A percentile compares a stretch with the other conserved stretches of the same genome.
These are phyloP conservation scores for Branchellion lobata DNA, from an alignment of 2,888 invertebrate genomes.

Conservation along the genomic window DNA sequence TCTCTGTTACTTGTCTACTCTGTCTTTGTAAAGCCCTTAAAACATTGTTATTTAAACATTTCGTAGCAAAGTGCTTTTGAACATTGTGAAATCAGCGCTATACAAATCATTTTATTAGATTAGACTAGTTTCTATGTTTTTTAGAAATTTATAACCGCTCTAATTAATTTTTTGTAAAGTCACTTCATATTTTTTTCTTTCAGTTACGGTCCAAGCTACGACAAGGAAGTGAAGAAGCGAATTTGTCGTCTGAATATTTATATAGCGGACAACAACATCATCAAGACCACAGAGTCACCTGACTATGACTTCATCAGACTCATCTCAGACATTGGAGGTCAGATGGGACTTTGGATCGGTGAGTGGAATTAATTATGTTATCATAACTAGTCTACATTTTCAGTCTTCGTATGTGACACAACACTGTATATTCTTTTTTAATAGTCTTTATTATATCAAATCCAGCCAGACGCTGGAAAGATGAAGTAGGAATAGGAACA, in stretches of 20 bases:
- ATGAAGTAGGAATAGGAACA: too few relatives aligned
- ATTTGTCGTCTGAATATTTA: slow-evolving; percentile 52
- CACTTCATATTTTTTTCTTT: background rate
- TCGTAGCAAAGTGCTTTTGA: too few relatives aligned
- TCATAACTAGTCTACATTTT: too few relatives aligned
- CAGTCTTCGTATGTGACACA: too few relatives aligned
- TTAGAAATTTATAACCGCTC: too few relatives aligned
- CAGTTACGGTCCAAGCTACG: slow-evolving; percentile 31
- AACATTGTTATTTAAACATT: too few relatives aligned
- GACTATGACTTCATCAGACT: slow-evolving; percentile 53
- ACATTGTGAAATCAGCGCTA: background rate
- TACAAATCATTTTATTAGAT: background rate
- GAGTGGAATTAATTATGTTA: background rate
- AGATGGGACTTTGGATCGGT: slow-evolving; percentile 54
- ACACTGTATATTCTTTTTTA: too few relatives aligned
- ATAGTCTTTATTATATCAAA: too few relatives aligned
- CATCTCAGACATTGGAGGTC: slow-evolving; percentile 53
- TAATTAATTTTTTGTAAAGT: background rate
- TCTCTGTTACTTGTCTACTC: too few relatives aligned
- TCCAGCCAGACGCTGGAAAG: too few relatives aligned
- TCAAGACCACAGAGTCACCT: slow-evolving; percentile 53
- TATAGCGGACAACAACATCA: slow-evolving; percentile 53
- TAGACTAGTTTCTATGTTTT: background rate
- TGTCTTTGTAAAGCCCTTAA: too few relatives aligned
- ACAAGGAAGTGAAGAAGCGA: slow-evolving; percentile 42